A percentile compares a stretch with the other conserved stretches of the same genome.
Conservation (phyloP, 2,797 vertebrate species). For the Brachyrhaphis roseni region DNA sequence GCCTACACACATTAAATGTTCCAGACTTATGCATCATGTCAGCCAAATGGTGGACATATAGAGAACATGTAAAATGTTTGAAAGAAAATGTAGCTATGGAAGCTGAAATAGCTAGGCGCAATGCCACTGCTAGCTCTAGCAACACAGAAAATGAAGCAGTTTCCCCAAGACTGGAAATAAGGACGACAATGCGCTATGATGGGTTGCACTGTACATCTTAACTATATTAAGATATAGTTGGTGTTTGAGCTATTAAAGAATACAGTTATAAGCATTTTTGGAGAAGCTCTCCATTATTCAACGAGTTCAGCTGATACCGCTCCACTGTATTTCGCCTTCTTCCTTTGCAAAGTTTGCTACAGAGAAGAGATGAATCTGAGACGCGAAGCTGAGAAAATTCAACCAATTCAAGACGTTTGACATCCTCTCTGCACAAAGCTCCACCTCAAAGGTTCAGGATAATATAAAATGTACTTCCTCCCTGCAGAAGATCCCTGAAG, state of each 20-base stretch:
- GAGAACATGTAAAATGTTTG: too few species aligned
- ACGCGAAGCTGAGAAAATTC: neutral
- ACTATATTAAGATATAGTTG: too few species aligned
- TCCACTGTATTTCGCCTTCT: neutral
- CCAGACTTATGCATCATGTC: neutral
- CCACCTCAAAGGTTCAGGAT: neutral
- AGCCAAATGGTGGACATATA: neutral
- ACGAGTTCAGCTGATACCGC: too few species aligned
- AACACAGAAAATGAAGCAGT: too few species aligned
- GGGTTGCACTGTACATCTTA: too few species aligned
- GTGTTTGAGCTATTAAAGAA: neutral
- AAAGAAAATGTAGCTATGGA: too few species aligned
- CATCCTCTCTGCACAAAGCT: neutral
- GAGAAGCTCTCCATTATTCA: too few species aligned
- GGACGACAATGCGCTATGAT: too few species aligned
- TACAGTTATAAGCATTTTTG: too few species aligned
- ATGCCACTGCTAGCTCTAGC: too few species aligned
- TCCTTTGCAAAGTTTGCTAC: neutral
- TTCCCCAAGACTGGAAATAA: too few species aligned
- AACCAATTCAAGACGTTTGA: neutral
- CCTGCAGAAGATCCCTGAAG: neutral
- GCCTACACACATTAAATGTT: neutral
- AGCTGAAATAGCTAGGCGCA: too few species aligned
- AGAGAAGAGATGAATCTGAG: neutral
- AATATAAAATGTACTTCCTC: neutral